phyloP scores from a whole-genome alignment of 2,888 invertebrate genomes.

The Cheiracanthium punctorium region DNA sequence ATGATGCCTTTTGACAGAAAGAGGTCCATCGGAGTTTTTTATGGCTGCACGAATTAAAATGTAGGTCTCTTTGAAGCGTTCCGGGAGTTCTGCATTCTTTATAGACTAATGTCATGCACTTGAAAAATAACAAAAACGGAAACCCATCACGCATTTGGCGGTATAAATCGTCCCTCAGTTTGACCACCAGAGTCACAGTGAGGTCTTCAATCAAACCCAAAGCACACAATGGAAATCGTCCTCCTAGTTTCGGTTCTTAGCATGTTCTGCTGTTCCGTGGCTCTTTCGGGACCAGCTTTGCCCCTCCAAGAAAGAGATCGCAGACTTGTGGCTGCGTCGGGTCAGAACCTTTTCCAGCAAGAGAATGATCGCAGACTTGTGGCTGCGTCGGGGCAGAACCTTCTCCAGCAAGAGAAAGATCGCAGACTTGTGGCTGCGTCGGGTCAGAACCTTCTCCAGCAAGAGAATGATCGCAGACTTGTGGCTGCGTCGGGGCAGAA shows the following conservation, averaged over 20 bases:
- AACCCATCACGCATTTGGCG: conserved; percentile 25
- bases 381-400: not conserved
- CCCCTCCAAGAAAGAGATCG: conserved; percentile 19
- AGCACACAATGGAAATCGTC: not conserved
- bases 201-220: no score
- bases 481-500: not conserved
- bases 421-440: not conserved
- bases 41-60: not conserved
- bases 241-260: not conserved
- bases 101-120: conserved; percentile 1
- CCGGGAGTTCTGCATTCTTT: conserved; percentile 29
- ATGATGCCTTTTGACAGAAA: not conserved
- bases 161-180: conserved; percentile 19
- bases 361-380: not conserved
- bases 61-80: conserved; percentile 20
- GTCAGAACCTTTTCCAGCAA: conserved; percentile 16
- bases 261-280: not conserved
- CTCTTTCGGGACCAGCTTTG: not conserved
- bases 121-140: not conserved
- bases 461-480: no score
- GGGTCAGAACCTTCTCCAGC: not conserved
- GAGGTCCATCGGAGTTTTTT: not conserved
- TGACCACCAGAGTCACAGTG: not conserved
- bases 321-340: not conserved
- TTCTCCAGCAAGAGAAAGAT: not conserved